Evolutionary conservation across 2,888 invertebrate genomes (phyloP).

Genomic region (Drosophila mettleri): DNA sequence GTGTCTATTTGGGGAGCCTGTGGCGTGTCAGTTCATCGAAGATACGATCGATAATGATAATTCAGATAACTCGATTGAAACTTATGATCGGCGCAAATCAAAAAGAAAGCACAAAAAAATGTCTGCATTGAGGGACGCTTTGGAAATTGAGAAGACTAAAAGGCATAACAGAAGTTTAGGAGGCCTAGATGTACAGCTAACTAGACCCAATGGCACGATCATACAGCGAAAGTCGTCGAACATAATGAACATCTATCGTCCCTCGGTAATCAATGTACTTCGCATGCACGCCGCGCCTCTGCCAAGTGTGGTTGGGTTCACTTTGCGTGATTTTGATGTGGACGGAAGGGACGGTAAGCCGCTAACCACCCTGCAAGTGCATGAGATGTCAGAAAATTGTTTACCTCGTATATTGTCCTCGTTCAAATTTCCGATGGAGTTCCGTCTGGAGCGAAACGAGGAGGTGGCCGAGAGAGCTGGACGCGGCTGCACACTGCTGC

Average conservation of each 20-base stretch:
- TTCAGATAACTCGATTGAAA: background rate
- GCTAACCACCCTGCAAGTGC: slow-evolving; percentile 26
- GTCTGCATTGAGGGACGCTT: fast-evolving
- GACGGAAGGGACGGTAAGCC: background rate
- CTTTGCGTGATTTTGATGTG: slow-evolving; percentile 29
- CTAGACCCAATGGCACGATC: background rate
- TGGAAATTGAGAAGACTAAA: background rate
- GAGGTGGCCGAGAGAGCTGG: slow-evolving; percentile 18
- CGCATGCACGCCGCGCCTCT: background rate
- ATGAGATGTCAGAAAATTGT: slow-evolving; percentile 50
- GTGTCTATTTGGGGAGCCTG: slow-evolving; percentile 77
- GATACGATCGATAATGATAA: slow-evolving; percentile 45
- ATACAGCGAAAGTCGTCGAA: background rate
- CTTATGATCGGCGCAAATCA: background rate
- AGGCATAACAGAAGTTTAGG: background rate
- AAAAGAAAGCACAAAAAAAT: background rate
- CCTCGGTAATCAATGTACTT: background rate
- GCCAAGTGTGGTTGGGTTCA: fast-evolving
- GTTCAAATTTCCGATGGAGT: slow-evolving; percentile 76
- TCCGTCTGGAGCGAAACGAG: slow-evolving; percentile 49
- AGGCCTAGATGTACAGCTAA: background rate
- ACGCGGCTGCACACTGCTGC: slow-evolving; percentile 9
- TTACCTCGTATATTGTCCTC: slow-evolving; percentile 78
- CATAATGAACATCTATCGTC: slow-evolving; percentile 43
- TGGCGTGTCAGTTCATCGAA: slow-evolving; percentile 77